phyloP scores from a whole-genome alignment of 2,888 invertebrate species.

The Dasysyrphus albostriatus region DNA sequence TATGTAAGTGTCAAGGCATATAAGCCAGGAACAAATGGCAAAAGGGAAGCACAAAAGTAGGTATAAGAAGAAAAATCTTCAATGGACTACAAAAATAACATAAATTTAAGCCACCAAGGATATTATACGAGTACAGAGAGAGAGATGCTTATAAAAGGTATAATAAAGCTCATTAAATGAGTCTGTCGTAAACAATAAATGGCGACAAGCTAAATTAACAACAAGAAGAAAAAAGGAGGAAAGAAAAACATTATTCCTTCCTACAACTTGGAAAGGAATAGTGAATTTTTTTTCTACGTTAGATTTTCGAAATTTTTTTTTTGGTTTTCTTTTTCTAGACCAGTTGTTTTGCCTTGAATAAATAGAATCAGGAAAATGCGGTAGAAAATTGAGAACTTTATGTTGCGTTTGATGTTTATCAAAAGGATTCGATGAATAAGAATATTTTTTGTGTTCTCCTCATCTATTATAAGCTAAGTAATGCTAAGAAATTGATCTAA shows the following conservation, averaged over 20 bases:
- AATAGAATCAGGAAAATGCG: not conserved
- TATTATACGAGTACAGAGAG: not conserved
- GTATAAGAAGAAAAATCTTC: conserved; percentile 27
- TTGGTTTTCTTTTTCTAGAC: not conserved
- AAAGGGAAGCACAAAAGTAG: conserved; percentile 6
- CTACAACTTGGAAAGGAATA: not conserved
- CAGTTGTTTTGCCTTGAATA: not conserved
- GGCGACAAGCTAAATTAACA: conserved; percentile 15
- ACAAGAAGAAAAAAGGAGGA: not conserved
- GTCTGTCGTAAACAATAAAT: conserved; percentile 41
- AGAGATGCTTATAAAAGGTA: conserved; percentile 24
- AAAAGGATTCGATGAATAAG: not conserved
- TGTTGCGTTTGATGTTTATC: not conserved
- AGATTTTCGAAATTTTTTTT: not conserved
- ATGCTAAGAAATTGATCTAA: too few relatives aligned
- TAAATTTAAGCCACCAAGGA: conserved; percentile 34
- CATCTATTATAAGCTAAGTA: not conserved
- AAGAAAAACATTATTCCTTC: not conserved
- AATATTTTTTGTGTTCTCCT: not conserved
- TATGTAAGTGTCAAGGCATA: conserved; percentile 27
- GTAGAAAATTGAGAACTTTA: not conserved
- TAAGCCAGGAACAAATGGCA: not conserved
- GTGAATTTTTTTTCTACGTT: not conserved
- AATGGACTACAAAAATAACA: conserved; percentile 34
- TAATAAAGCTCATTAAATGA: conserved; percentile 40